Percentiles rank a stretch among this genome's conserved stretches.
phyloP scores from a whole-genome alignment of 2,888 invertebrate species.

The Brachypalpus laphriformis region DNA sequence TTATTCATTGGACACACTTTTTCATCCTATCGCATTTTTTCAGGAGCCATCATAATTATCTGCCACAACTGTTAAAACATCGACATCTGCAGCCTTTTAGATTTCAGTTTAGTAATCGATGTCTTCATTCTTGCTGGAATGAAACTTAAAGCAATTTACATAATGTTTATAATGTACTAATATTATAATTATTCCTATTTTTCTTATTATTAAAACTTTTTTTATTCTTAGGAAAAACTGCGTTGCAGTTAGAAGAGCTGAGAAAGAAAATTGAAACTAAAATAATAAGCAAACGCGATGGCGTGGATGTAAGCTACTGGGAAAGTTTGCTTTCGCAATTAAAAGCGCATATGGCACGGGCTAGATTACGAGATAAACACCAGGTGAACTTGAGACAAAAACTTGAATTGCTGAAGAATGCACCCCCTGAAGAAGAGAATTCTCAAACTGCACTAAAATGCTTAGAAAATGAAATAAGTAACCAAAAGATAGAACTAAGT shows the following conservation, averaged over 20 bases:
- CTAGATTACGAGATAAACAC: slow-evolving; percentile 95
- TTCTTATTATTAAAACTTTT: neutral
- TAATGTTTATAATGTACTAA: too few species aligned
- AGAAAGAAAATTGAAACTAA: slow-evolving; percentile 94
- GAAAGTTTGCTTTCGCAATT: slow-evolving; percentile 97
- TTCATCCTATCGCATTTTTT: too few species aligned
- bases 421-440: slow-evolving; percentile 86
- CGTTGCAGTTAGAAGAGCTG: slow-evolving; percentile 91
- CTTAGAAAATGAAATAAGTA: slow-evolving; percentile 75
- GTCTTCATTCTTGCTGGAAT: too few species aligned
- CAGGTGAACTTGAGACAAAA: slow-evolving; percentile 94
- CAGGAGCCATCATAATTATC: too few species aligned
- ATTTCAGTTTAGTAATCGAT: too few species aligned
- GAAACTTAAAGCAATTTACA: too few species aligned
- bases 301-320: slow-evolving; percentile 99
- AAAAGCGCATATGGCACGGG: slow-evolving; percentile 97
- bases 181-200: neutral
- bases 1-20: too few species aligned
- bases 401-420: slow-evolving; percentile 93
- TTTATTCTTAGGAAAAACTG: slow-evolving; percentile 86
- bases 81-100: too few species aligned
- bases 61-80: too few species aligned
- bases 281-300: slow-evolving; percentile 92
- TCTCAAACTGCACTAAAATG: slow-evolving; percentile 27
- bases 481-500: slow-evolving; percentile 17